Evolutionary conservation across 2,888 invertebrate species (phyloP).

Genomic region (Drosophila kanekoi): DNA sequence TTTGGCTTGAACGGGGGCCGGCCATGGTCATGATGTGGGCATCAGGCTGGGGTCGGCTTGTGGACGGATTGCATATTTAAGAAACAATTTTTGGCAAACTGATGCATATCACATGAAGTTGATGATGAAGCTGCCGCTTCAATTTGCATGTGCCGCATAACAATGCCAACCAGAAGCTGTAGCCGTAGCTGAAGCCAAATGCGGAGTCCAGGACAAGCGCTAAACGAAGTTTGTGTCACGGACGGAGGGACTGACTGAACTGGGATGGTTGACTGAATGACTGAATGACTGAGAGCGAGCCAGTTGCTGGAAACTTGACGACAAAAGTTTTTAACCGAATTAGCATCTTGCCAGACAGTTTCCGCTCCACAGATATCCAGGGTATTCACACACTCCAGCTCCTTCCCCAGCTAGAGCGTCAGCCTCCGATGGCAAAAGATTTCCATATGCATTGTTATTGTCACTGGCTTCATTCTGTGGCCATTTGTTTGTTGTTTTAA

Average conservation of each 20-base stretch:
- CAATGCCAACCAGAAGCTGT: constrained; percentile 47
- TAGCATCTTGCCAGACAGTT: constrained; percentile 81
- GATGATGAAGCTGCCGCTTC: constrained; percentile 56
- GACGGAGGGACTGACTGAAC: constrained; percentile 16
- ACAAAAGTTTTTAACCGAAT: constrained; percentile 79
- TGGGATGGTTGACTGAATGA: constrained; percentile 29
- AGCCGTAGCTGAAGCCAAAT: constrained; percentile 7
- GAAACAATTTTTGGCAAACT: constrained; percentile 66
- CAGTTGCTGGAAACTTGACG: constrained; percentile 75
- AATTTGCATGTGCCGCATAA: constrained; percentile 74
- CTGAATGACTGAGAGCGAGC: constrained; percentile 36
- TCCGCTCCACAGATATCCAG: constrained; percentile 57
- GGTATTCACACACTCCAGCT: too few relatives aligned
- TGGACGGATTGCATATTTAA: constrained; percentile 61
- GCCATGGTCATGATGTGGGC: constrained; percentile 26
- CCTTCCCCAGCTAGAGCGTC: background rate
- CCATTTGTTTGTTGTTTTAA: constrained; percentile 81
- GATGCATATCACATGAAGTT: constrained; percentile 75
- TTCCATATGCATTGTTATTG: constrained; percentile 78
- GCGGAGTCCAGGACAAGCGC: constrained; percentile 26
- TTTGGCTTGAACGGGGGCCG: constrained; percentile 35
- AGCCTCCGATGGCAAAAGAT: constrained; percentile 43
- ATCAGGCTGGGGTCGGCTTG: background rate
- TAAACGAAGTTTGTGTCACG: constrained; percentile 65
- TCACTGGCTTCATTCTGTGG: constrained; percentile 40